Conservation (phyloP, 2,113 vertebrate genomes). For the Corynorhinus townsendii region DNA sequence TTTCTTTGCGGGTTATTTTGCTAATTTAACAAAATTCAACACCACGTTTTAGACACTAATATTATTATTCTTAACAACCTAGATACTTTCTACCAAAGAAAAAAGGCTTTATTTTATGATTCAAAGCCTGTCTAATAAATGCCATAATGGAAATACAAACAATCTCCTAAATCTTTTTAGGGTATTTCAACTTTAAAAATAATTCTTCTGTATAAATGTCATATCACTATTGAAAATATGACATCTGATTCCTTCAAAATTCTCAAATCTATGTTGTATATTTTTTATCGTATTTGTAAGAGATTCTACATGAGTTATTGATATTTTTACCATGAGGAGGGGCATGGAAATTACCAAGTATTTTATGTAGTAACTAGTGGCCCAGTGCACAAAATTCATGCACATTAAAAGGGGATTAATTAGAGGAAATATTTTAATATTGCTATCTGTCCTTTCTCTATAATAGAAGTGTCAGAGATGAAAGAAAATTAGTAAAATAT, state of each 20-base stretch:
- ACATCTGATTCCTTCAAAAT: neutral
- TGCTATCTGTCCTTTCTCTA: too few species aligned
- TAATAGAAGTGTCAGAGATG: too few species aligned
- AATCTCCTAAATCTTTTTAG: neutral
- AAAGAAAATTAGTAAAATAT: too few species aligned
- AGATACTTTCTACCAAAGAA: neutral
- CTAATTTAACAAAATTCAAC: neutral
- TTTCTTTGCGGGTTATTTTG: neutral
- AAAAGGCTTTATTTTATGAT: neutral
- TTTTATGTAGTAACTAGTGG: neutral
- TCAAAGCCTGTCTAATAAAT: neutral
- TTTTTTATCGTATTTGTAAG: neutral
- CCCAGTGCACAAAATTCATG: too few species aligned
- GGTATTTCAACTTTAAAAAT: neutral
- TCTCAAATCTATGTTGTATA: neutral
- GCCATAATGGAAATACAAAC: neutral
- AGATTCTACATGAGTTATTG: neutral
- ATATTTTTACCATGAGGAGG: neutral
- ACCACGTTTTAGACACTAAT: neutral
- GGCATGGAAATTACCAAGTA: neutral
- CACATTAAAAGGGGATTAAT: too few species aligned
- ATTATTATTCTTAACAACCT: neutral
- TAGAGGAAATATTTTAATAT: too few species aligned
- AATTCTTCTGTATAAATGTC: neutral
- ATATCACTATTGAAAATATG: neutral